Conservation (phyloP, 2,888 invertebrate species). For the Phymatocera aterrima region DNA sequence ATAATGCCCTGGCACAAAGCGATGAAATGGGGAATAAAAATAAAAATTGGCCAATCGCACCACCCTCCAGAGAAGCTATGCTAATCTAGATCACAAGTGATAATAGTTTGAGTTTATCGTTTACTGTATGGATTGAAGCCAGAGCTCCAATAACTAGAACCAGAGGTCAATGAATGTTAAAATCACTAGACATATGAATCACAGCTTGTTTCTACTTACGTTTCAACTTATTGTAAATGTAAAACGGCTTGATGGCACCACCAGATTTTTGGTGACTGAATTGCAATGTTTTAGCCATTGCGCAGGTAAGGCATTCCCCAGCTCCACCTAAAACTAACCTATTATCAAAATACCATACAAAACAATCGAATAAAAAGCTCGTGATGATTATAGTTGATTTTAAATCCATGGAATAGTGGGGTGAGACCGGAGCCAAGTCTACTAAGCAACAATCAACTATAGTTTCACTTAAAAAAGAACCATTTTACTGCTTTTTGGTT, state of each 20-base stretch:
- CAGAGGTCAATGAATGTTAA: neutral
- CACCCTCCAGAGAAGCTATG: no score
- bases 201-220: slow-evolving; percentile 67
- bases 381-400: neutral
- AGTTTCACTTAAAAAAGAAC: neutral
- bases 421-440: neutral
- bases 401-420: neutral
- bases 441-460: neutral
- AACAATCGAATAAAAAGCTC: slow-evolving; percentile 36
- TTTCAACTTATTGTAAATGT: slow-evolving; percentile 88
- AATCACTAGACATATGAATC: neutral
- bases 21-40: no score
- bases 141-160: neutral
- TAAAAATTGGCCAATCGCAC: no score
- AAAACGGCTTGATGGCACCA: slow-evolving; percentile 84
- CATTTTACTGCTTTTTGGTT: neutral
- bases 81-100: neutral
- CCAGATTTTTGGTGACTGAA: slow-evolving; percentile 74
- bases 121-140: neutral
- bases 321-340: slow-evolving; percentile 70
- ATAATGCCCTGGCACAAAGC: no score
- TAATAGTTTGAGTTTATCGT: neutral
- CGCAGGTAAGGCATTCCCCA: slow-evolving; percentile 85
- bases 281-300: slow-evolving; percentile 87
- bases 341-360: slow-evolving; percentile 59